Conservation (phyloP, 2,888 invertebrate species). For the Cephus rjabovi region DNA sequence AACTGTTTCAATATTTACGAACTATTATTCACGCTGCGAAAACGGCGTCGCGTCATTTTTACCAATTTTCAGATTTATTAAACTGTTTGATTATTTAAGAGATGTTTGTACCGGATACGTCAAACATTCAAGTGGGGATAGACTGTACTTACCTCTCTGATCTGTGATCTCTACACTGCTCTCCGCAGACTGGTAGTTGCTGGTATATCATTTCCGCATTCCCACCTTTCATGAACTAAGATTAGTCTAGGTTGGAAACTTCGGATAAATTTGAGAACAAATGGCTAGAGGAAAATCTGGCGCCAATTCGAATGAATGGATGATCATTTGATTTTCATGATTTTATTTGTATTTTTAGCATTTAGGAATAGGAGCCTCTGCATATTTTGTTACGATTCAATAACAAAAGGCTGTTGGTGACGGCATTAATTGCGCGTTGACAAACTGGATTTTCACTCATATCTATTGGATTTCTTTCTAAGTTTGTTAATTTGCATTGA, state of each 20-base stretch:
- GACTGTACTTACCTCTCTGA: background rate
- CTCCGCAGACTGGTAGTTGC: background rate
- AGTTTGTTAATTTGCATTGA: constrained; percentile 10
- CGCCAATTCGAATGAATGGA: background rate
- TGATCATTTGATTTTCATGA: background rate
- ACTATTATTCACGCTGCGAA: background rate
- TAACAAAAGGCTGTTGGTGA: background rate
- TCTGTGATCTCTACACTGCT: background rate
- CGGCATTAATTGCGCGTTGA: constrained; percentile 2
- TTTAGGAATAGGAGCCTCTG: background rate
- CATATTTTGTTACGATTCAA: background rate
- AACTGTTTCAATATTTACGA: background rate
- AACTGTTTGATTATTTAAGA: background rate
- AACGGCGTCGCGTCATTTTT: background rate
- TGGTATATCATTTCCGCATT: background rate
- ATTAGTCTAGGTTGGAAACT: background rate
- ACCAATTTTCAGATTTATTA: background rate
- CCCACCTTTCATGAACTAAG: background rate
- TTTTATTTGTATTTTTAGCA: background rate
- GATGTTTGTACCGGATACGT: background rate
- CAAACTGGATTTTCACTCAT: constrained; percentile 3
- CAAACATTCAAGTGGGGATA: background rate
- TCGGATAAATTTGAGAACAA: background rate
- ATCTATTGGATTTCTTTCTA: constrained; percentile 6
- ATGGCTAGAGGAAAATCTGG: background rate